Conservation (phyloP, 2,888 invertebrate species). For the Calameuta filiformis region DNA sequence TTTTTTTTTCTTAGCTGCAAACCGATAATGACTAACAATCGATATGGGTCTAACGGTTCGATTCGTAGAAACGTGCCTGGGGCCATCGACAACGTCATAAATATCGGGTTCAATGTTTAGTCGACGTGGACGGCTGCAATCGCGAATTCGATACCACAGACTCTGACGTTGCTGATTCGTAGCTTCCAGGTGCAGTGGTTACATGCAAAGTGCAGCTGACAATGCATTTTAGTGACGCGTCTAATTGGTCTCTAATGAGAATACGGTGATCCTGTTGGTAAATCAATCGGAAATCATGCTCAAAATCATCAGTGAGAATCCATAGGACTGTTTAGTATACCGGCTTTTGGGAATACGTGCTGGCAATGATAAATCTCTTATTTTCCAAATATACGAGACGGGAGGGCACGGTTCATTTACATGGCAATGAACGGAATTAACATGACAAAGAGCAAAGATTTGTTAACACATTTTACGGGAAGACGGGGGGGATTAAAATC, state of each 20-base stretch:
- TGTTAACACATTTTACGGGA: background rate
- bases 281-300: too few species aligned
- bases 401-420: background rate
- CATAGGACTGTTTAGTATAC: background rate
- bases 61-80: constrained; percentile 16
- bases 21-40: too few species aligned
- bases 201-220: too few species aligned
- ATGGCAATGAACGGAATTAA: background rate
- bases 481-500: background rate
- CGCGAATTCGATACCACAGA: constrained; percentile 24
- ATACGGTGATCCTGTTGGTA: too few species aligned
- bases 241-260: too few species aligned
- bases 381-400: background rate
- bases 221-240: too few species aligned
- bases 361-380: background rate
- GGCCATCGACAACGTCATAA: constrained; percentile 21
- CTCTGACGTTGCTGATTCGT: too few species aligned
- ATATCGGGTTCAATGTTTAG: constrained; percentile 19
- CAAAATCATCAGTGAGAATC: too few species aligned
- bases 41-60: too few species aligned
- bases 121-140: constrained; percentile 15
- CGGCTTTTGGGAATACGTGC: background rate
- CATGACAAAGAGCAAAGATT: constrained; percentile 3
- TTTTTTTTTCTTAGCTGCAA: too few species aligned
- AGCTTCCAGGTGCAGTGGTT: too few species aligned